phyloP scores from a whole-genome alignment of 2,797 vertebrate genomes.

The Xenopus petersii region DNA sequence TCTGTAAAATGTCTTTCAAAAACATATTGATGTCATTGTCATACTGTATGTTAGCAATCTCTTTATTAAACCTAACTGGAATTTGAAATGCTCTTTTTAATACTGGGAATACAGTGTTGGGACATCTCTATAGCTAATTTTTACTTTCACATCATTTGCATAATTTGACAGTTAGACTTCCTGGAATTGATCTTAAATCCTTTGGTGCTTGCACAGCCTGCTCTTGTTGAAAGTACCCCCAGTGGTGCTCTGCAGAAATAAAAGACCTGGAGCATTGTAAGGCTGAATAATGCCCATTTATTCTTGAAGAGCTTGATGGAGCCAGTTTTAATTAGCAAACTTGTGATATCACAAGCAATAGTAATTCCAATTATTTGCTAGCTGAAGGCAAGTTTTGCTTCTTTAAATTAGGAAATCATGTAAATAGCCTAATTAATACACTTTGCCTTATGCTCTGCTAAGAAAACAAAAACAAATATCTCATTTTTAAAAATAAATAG shows the following conservation, averaged over 20 bases:
- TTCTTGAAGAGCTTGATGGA: constrained; percentile 68
- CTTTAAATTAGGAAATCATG: constrained; percentile 73
- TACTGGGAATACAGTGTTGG: too few relatives aligned
- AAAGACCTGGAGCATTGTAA: constrained; percentile 17
- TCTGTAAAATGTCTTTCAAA: too few relatives aligned
- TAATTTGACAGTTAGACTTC: too few relatives aligned
- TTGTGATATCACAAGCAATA: constrained; percentile 71
- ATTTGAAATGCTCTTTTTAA: too few relatives aligned
- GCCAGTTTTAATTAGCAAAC: constrained; percentile 71
- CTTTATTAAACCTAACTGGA: too few relatives aligned
- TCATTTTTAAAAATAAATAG: constrained; percentile 62
- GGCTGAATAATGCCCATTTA: constrained; percentile 58
- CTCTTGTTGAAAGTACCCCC: constrained; percentile 22
- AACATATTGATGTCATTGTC: too few relatives aligned
- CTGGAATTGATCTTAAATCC: too few relatives aligned
- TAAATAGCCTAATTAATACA: constrained; percentile 79
- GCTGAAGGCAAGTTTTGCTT: constrained; percentile 71
- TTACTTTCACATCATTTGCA: too few relatives aligned
- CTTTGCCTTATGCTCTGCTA: constrained; percentile 68
- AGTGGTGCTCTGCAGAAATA: constrained; percentile 24
- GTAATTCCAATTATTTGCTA: constrained; percentile 76
- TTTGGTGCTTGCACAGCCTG: too few relatives aligned
- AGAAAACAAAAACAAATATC: constrained; percentile 75
- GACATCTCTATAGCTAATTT: too few relatives aligned
- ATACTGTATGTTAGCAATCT: too few relatives aligned